Base-by-base conservation (phyloP, 2,797 vertebrate species). In the Pitangus sulphuratus region DNA sequence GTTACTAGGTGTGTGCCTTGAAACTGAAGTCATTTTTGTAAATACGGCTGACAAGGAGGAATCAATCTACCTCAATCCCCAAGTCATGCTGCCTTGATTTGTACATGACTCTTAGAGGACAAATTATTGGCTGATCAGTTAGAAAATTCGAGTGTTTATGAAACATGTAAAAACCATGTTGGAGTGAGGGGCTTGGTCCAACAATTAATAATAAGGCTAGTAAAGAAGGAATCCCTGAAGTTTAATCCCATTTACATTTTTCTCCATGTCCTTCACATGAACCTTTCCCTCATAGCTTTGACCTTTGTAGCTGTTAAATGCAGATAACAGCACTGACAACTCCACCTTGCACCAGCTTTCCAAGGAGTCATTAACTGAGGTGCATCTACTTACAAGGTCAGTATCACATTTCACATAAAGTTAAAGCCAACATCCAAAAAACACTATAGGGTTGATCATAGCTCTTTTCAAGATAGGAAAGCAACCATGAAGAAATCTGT, bases 1-100 rank as follows among this genome's bases (percentile, higher is more conserved):
- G 58, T 95, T 95, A 87, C 79, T 96, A 87, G 90, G 89, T 91
- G 89, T 86, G 93, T 90, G 84, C 90, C 84, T 77, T 89, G 70
- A 96, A 92, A 94, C 60, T 47, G n/a, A 82, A 86, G 91, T 84
- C 85, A 76, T 74, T 82, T 97, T 84, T 90, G 70, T 91, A 96
- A 97, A 93, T 94, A 95, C 45, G 66, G 65, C 94, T 94, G 87
- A 89, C 5, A 15, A 87, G 91, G 47, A 91, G 54, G 65, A 93
- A 92, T 93, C 89, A 90, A 78, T 86, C 90, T 61, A 72, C 68
- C 60, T 87, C 94, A 60, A 54, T 64, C 66, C 69, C 39, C 68
- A 87, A 66, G 77, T 89, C 80, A 70, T 1, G 0, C 56, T 82
- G 62, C 54, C 53, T 47, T 84, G 80, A 69, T 17, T 66, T 85